A percentile compares a stretch with the other conserved stretches of the same genome.
Conservation (phyloP, 2,797 vertebrate species). For the Acanthurus tractus region DNA sequence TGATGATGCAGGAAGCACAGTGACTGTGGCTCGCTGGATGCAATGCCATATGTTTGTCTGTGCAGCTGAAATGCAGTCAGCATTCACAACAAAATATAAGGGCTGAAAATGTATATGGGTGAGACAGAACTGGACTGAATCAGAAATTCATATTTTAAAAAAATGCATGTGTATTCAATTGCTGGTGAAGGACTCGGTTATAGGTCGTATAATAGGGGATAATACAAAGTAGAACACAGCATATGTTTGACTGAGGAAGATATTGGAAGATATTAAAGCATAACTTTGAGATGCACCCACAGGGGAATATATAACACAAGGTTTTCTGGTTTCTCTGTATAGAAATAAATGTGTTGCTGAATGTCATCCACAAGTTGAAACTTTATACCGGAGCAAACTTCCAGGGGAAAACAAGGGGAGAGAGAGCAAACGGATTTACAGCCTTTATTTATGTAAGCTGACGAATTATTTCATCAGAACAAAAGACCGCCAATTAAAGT, state of each 20-base stretch:
- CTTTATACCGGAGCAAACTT: background rate
- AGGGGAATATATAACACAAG: slow-evolving; percentile 18
- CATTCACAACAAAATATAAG: slow-evolving; percentile 20
- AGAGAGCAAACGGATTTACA: background rate
- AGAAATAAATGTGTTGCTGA: slow-evolving; percentile 15
- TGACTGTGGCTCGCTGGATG: slow-evolving; percentile 13
- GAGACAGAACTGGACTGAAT: slow-evolving; percentile 6
- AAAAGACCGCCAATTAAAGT: background rate
- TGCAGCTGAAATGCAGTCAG: slow-evolving; percentile 7
- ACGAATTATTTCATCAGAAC: background rate
- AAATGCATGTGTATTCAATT: slow-evolving; percentile 1
- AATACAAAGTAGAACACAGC: slow-evolving; percentile 10
- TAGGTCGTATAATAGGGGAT: slow-evolving; percentile 13
- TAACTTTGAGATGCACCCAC: slow-evolving; percentile 8
- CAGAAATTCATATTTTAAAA: background rate
- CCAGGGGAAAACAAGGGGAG: background rate
- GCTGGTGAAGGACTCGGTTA: slow-evolving; percentile 1
- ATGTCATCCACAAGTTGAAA: slow-evolving; percentile 19
- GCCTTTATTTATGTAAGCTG: background rate
- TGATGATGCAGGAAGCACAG: slow-evolving; percentile 30
- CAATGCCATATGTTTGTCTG: background rate
- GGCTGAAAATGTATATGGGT: slow-evolving; percentile 6
- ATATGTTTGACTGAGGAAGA: slow-evolving; percentile 18
- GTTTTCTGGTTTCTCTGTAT: slow-evolving; percentile 9
- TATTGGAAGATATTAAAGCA: slow-evolving; percentile 5